Conservation (phyloP, 2,797 vertebrate species). For the Anniella stebbinsi region DNA sequence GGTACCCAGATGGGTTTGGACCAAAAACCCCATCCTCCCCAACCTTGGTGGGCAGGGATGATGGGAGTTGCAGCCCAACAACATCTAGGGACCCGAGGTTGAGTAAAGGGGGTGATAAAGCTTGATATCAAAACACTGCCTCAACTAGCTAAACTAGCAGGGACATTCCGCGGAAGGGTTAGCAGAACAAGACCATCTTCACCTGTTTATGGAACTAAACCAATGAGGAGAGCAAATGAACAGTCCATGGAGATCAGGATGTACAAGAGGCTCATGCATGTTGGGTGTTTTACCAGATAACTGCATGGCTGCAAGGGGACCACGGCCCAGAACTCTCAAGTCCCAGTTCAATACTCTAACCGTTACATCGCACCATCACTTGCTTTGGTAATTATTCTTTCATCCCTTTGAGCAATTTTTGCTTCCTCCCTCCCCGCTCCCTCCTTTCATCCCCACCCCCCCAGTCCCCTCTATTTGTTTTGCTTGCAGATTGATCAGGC, state of each 20-base stretch:
- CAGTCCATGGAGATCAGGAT: no score
- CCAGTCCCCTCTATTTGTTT: conserved; percentile 75
- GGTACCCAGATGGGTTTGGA: neutral
- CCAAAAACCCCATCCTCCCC: neutral
- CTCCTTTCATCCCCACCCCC: conserved; percentile 45
- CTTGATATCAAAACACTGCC: neutral
- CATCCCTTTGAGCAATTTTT: conserved; percentile 42
- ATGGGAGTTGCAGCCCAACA: neutral
- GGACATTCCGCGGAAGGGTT: neutral
- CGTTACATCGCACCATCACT: no score
- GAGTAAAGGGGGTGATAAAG: neutral
- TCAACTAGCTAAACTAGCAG: neutral
- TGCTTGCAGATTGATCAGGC: conserved; percentile 76
- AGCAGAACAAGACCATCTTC: neutral
- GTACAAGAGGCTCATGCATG: no score
- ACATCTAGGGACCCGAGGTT: neutral
- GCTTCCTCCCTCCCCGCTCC: neutral
- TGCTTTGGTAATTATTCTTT: conserved; percentile 42
- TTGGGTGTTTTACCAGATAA: neutral
- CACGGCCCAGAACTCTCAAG: no score
- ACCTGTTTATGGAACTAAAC: neutral
- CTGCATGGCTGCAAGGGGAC: no score
- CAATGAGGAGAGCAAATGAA: neutral
- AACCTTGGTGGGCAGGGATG: neutral
- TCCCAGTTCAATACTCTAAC: no score